These are phyloP conservation scores for Anhinga rufa DNA, from an alignment of 2,113 vertebrate genomes.

Conservation along the genomic window DNA sequence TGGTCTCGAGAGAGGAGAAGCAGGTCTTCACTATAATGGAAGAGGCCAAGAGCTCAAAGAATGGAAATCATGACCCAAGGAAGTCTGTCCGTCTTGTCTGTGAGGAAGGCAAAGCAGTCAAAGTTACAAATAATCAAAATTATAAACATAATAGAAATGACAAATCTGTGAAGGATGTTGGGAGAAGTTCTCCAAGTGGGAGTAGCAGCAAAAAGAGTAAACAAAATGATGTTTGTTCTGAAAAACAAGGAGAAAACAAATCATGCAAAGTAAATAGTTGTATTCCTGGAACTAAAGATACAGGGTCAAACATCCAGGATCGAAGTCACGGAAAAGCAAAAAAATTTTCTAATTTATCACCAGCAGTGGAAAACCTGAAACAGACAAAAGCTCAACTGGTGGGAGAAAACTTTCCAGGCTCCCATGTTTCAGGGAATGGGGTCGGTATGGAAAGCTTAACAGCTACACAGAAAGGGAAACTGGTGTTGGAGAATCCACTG, in stretches of 20 bases:
- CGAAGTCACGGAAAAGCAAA: constrained; percentile 77
- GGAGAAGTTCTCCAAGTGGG: constrained; percentile 70
- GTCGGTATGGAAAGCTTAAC: constrained; percentile 10
- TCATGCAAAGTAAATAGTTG: constrained; percentile 72
- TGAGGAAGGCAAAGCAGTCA: constrained; percentile 80
- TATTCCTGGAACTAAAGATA: constrained; percentile 68
- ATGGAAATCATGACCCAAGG: constrained; percentile 80
- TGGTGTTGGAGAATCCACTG: constrained; percentile 32
- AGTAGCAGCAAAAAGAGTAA: constrained; percentile 75
- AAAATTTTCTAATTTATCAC: constrained; percentile 61
- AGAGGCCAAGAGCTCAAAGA: constrained; percentile 81
- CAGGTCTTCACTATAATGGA: constrained; percentile 85
- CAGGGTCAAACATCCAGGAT: constrained; percentile 72
- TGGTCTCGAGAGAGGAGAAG: constrained; percentile 58
- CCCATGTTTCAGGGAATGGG: constrained; percentile 58
- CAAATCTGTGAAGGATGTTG: constrained; percentile 71
- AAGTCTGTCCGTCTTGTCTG: constrained; percentile 74
- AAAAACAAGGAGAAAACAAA: constrained; percentile 73
- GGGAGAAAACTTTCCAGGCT: constrained; percentile 54
- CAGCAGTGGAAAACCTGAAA: constrained; percentile 53
- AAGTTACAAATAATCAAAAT: constrained; percentile 76
- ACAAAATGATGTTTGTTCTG: constrained; percentile 74
- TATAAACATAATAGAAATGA: constrained; percentile 80
- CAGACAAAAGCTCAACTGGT: constrained; percentile 46
- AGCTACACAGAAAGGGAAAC: constrained; percentile 46